Percentiles rank a stretch among this genome's conserved stretches.
Evolutionary conservation across 2,888 invertebrate species (phyloP).

Genomic region (Brachypalpus laphriformis): DNA sequence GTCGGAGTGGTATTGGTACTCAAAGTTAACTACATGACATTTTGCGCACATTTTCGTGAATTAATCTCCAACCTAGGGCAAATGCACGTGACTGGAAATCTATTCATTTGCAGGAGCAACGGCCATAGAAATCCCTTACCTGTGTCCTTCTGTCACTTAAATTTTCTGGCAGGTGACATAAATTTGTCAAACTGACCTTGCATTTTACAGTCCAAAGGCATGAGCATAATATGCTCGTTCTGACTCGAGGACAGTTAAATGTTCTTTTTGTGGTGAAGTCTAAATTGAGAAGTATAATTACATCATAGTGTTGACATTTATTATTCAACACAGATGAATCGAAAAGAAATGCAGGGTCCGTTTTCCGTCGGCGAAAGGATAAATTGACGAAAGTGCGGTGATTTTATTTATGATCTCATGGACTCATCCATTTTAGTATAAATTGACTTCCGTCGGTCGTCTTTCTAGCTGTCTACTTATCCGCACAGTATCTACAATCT

Average conservation of each 20-base stretch:
- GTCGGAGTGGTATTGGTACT: constrained; percentile 52
- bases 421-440: constrained; percentile 39
- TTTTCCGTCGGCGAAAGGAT: constrained; percentile 3
- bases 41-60: constrained; percentile 53
- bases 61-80: constrained; percentile 40
- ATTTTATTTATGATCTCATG: constrained; percentile 39
- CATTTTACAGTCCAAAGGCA: neutral
- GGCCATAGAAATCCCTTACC: constrained; percentile 22
- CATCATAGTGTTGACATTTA: constrained; percentile 29
- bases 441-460: constrained; percentile 23
- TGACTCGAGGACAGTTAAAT: neutral
- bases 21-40: constrained; percentile 42
- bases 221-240: neutral
- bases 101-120: constrained; percentile 22
- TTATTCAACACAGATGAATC: neutral
- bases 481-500: constrained; percentile 12
- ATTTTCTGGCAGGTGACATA: constrained; percentile 51
- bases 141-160: constrained; percentile 41
- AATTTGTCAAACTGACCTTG: constrained; percentile 63
- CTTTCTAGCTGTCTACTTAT: neutral
- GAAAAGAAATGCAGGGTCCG: neutral
- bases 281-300: constrained; percentile 20
- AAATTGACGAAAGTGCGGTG: constrained; percentile 25
- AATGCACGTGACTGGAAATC: constrained; percentile 61
- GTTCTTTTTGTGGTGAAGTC: neutral